Evolutionary conservation across 53 echinoderm and acorn worm species (phyloP).

Genomic region (Holothuria scabra): DNA sequence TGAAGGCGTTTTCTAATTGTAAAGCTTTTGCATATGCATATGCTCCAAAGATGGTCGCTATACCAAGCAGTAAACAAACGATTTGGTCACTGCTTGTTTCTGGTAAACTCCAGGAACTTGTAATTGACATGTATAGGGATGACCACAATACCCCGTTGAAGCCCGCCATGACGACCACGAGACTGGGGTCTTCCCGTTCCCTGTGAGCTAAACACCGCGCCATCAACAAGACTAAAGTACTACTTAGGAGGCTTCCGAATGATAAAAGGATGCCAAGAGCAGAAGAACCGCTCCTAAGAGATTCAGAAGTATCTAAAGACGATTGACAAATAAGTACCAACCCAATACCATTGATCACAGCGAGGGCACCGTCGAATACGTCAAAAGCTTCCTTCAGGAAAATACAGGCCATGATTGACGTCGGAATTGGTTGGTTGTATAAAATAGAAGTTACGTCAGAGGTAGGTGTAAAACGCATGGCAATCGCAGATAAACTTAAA

Average conservation of each 20-base stretch:
- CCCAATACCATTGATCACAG: constrained; percentile 4
- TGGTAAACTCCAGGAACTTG: background rate
- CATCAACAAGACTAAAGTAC: too few relatives aligned
- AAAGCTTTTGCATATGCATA: background rate
- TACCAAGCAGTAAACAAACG: background rate
- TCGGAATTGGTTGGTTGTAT: background rate
- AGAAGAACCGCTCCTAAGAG: background rate
- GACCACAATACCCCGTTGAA: background rate
- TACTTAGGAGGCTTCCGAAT: background rate
- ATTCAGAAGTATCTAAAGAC: background rate
- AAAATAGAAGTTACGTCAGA: constrained; percentile 7
- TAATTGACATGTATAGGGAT: background rate
- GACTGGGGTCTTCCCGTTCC: background rate
- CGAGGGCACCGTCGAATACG: background rate
- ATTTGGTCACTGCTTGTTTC: background rate
- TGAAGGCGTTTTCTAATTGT: background rate
- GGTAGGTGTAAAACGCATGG: background rate
- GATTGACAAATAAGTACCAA: background rate
- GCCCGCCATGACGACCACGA: background rate
- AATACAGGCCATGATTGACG: constrained; percentile 5
- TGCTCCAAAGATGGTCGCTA: background rate
- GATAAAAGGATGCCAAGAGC: constrained; percentile 8
- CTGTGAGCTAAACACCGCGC: constrained; percentile 13
- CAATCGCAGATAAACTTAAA: background rate
- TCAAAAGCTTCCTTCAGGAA: constrained; percentile 12